Base-by-base conservation (phyloP, 2,113 vertebrate genomes). In the Ceuthmochares aereus region DNA sequence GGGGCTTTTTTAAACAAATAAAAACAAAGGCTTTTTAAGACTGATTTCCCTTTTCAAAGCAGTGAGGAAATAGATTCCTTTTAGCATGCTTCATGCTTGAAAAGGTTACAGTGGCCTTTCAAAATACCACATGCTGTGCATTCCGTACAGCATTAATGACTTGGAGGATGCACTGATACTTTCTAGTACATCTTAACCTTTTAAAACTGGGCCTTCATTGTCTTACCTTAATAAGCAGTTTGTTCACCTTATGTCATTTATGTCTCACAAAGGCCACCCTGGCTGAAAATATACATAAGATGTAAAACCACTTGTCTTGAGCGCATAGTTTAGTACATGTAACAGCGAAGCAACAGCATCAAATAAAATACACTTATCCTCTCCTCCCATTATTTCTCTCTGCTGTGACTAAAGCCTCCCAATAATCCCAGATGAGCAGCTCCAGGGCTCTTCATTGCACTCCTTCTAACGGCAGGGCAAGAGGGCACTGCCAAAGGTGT, bases 101-200 rank as follows among this genome's bases (percentile, higher is more conserved):
- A 98, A 98, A 98, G 98, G 98, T 98, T 98, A 98, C 96, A 91
- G 96, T 98, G 98, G 98, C 98, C 98, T 98, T 98, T 98, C 95
- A 97, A 98, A 98, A 98, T 98, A 98, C 97, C 98, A 98, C 97
- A 93, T 56, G 14, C 95, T 94, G 96, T 97, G 97, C 97, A 94
- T 96, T 96, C 93, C 80, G 14, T 96, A 95, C 30, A 95, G 92
- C 94, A 95, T 97, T 98, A 98, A 98, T 98, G 97, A 98, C 97
- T 98, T 92, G 86, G 72, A 89, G 95, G 95, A 98, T 96, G 96
- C 64, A 77, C 97, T 97, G 97, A 97, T 97, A 98, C 97, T 98
- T 98, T 93, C 68, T 90, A 98, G 97, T 97, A 98, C 95, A 96
- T 97, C 97, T 98, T 98, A 98, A 98, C 98, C 98, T 98, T 98